These are phyloP conservation scores for Cryptocephalus primarius DNA, from an alignment of 2,888 invertebrate genomes.

Conservation along the genomic window DNA sequence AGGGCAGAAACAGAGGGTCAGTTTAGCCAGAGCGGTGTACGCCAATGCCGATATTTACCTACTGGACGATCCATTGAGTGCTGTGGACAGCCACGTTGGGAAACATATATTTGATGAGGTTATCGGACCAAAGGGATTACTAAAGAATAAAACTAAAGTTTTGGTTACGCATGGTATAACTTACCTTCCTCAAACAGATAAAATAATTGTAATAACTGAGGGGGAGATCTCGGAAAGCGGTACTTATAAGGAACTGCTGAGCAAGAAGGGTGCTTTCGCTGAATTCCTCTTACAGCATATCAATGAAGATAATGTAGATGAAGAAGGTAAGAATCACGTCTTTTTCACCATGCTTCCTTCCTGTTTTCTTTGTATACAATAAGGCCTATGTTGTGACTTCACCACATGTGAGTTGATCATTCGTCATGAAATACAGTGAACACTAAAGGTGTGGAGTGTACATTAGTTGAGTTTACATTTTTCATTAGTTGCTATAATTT, in stretches of 20 bases:
- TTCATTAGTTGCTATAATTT: too few relatives aligned
- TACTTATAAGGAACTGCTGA: conserved; percentile 37
- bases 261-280: conserved; percentile 29
- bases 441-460: too few relatives aligned
- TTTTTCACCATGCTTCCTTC: too few relatives aligned
- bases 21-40: conserved; percentile 83
- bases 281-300: conserved; percentile 27
- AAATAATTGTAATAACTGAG: conserved; percentile 40
- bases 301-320: conserved; percentile 28
- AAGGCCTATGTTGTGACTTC: too few relatives aligned
- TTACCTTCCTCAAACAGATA: conserved; percentile 44
- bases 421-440: too few relatives aligned
- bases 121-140: conserved; percentile 32
- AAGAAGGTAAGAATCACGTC: conserved; percentile 13
- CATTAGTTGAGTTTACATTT: too few relatives aligned
- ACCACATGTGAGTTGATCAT: too few relatives aligned
- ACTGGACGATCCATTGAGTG: conserved; percentile 89
- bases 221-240: conserved; percentile 41
- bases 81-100: conserved; percentile 96
- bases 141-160: conserved; percentile 39
- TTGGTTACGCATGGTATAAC: conserved; percentile 48
- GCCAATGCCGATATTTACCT: conserved; percentile 78
- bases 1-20: conserved; percentile 83
- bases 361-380: too few relatives aligned
- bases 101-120: conserved; percentile 24